Evolutionary conservation across 2,113 vertebrate genomes (phyloP), one percentile per base, ranked within the genome.

Genomic region (Sphyrna mokarran): DNA sequence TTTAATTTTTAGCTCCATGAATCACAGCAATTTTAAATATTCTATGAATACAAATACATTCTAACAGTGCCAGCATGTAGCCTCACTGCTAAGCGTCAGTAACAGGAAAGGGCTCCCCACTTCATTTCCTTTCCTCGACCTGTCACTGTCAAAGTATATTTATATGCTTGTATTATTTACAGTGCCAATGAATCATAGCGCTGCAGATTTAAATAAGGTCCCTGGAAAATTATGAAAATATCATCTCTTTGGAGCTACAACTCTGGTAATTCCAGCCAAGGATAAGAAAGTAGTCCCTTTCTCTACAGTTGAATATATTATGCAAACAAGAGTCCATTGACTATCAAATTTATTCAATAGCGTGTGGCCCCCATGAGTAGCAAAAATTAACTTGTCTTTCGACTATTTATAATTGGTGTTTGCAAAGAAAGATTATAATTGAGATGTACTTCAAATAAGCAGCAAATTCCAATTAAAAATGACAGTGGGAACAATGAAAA

Each of bases 321-420:
- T 95, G 94, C 69, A 76, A 95, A 95, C 5, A 14, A 58, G 58
- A 29, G 23, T 11, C 69, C 94, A 95, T 54, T 76, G 94, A 95
- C 48, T 72, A 95, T 48, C 43, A 72, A 95, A 95, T 76, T 54
- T 72, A 95, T 95, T 72, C 94, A 95, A 16, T 54, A 1, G 40
- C 18, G 48, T 54, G 40, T 72, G 43, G 23, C 94, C 94, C 61
- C 66, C 43, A 95, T 43, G 43, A 95, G 69, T 18, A 54, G 94
- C 43, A 95, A 70, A 95, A 95, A 95, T 72, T 72, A 95, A 95
- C 69, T 95, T 95, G 94, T 95, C 69, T 37, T 94, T 86, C 83
- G 16, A 33, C 43, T 76, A 26, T 29, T 48, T 95, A 76, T 95
- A 72, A 76, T 72, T 72, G 94, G n/a, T 93, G 68, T 54, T 72